Base-by-base conservation (phyloP, 2,888 invertebrate species). In the Lochmaea crataegi region DNA sequence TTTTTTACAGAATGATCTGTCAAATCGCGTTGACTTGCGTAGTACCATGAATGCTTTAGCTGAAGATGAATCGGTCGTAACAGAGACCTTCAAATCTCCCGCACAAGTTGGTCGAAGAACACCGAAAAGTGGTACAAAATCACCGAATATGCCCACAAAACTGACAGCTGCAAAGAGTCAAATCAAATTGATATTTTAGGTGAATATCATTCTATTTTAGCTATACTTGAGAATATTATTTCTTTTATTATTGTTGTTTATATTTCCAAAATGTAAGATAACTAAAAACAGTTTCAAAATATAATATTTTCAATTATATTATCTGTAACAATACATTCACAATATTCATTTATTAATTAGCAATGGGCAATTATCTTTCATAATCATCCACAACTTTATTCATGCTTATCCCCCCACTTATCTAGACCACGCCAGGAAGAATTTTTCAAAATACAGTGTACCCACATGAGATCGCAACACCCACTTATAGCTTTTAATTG, bases 1-100 rank as follows among this genome's bases (percentile, higher is more conserved):
- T 51, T 9, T 67, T n/a, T 68, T 68, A 48, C 60, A 68, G 68
- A 68, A 68, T 38, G 60, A 60, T 32, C 22, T 68, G 32, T 32
- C 32, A 18, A 42, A 48, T 38, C 22, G 68, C 11, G 48, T 32
- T n/a, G 68, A 68, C 48, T 26, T 61, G n/a, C 68, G 68, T 22
- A 68, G 68, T 38, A 68, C 68, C n/a, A 32, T 68, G n/a, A 66
- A 56, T n/a, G 65, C 51, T 2, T 11, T 14, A 51, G 32, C n/a
- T 0, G 26, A 32, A 38, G 18, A 10, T n/a, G 22, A 26, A 51
- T 10, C 53, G 9, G 26, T 14, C 11, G 2, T 48, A 10, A 26
- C 51, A 26, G 32, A 32, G 9, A 65, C 0, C 1, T 14, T 26
- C 5, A 65, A 65, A 65, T 26, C 65, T 6, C 65, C 51, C n/a